Conservation (phyloP, 2,797 vertebrate species). For the Coregonus suidteri region DNA sequence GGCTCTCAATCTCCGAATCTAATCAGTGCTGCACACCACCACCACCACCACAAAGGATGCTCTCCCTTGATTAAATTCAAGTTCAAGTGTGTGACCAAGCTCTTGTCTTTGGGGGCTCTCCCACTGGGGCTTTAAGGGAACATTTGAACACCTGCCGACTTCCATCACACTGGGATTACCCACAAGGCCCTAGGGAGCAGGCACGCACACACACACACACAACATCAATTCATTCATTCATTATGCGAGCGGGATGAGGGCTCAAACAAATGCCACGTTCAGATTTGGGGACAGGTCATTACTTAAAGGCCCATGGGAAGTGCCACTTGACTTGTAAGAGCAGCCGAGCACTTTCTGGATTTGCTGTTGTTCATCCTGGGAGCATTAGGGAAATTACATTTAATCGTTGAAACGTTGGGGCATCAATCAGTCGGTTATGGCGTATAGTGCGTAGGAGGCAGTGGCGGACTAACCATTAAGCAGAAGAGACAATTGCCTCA, state of each 20-base stretch:
- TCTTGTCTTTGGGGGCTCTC: slow-evolving; percentile 45
- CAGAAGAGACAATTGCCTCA: too few relatives aligned
- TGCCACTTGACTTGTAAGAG: slow-evolving; percentile 47
- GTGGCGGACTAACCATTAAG: neutral
- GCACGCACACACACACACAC: neutral
- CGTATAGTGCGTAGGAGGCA: slow-evolving; percentile 17
- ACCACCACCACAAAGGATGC: slow-evolving; percentile 57
- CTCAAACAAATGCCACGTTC: slow-evolving; percentile 19
- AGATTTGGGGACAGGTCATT: slow-evolving; percentile 44
- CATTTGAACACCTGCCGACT: slow-evolving; percentile 57
- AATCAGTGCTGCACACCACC: slow-evolving; percentile 56
- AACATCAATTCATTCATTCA: neutral
- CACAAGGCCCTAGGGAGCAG: neutral
- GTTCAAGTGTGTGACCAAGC: slow-evolving; percentile 54
- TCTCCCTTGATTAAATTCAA: slow-evolving; percentile 65
- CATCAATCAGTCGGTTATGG: slow-evolving; percentile 57
- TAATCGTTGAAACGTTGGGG: slow-evolving; percentile 44
- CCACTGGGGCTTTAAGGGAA: slow-evolving; percentile 9
- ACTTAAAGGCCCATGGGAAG: slow-evolving; percentile 41
- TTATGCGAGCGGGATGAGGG: slow-evolving; percentile 15
- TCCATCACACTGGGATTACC: slow-evolving; percentile 14
- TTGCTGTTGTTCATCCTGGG: slow-evolving; percentile 34
- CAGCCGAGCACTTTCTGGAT: neutral
- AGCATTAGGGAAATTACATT: slow-evolving; percentile 65
- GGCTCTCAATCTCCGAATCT: slow-evolving; percentile 66